phyloP scores from a whole-genome alignment of 2,888 invertebrate species.

The Hecatera dysodea region DNA sequence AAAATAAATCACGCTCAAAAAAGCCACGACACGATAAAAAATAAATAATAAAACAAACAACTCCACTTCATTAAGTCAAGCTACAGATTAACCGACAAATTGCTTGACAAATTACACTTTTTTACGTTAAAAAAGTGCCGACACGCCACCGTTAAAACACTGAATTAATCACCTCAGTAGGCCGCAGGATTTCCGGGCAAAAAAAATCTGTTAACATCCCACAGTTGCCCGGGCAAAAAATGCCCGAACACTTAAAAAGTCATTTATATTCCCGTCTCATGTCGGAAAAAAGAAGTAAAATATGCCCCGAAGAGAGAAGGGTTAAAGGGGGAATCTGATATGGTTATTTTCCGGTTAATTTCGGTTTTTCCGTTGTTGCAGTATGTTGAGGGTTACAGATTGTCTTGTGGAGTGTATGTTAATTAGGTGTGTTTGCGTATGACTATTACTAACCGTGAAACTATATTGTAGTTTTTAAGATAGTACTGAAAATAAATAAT shows the following conservation, averaged over 20 bases:
- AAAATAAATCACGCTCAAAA: constrained; percentile 48
- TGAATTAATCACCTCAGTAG: constrained; percentile 80
- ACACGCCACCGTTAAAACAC: constrained; percentile 67
- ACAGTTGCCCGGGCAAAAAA: constrained; percentile 75
- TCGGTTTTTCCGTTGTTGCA: constrained; percentile 59
- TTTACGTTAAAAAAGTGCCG: constrained; percentile 66
- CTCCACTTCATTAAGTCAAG: constrained; percentile 52
- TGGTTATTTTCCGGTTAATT: constrained; percentile 68
- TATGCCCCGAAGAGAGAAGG: constrained; percentile 56
- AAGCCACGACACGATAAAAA: constrained; percentile 30
- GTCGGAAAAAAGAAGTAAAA: constrained; percentile 66
- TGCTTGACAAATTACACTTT: constrained; percentile 70
- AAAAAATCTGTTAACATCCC: constrained; percentile 83
- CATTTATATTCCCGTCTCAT: constrained; percentile 76
- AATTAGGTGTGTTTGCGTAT: constrained; percentile 39
- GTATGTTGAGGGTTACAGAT: constrained; percentile 33
- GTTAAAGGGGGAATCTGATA: constrained; percentile 62
- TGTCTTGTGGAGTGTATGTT: constrained; percentile 31
- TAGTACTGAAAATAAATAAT: too few species aligned
- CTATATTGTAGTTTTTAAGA: too few species aligned
- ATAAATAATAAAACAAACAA: constrained; percentile 26
- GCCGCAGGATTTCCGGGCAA: constrained; percentile 73
- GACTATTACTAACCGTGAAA: too few species aligned
- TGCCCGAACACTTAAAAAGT: constrained; percentile 80
- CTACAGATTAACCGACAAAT: constrained; percentile 56